Evolutionary conservation across 2,113 vertebrate genomes (phyloP).

Genomic region (Pelvicachromis taeniatus): DNA sequence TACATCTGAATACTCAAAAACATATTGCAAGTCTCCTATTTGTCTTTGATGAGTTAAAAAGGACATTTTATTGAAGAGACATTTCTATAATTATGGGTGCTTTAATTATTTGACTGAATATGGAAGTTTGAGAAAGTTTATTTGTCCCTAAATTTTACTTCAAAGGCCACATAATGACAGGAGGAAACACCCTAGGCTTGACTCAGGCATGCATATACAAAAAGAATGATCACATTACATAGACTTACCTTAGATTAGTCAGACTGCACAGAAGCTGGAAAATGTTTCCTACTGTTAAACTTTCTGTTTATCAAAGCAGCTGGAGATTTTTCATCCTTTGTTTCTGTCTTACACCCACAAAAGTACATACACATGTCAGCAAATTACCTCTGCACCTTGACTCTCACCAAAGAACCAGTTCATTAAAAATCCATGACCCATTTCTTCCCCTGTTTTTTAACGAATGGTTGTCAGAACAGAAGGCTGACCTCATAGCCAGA

Average conservation of each 20-base stretch:
- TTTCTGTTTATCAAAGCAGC: background rate
- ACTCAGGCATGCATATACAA: background rate
- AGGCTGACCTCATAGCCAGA: conserved; percentile 1
- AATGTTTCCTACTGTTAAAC: background rate
- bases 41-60: background rate
- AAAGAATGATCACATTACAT: background rate
- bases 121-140: background rate
- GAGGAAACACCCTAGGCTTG: background rate
- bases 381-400: conserved; percentile 5
- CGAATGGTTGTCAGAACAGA: conserved; percentile 8
- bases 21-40: background rate
- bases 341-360: background rate
- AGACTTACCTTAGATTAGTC: conserved; percentile 12
- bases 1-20: background rate
- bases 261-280: background rate
- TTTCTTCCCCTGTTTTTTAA: background rate
- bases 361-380: background rate
- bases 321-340: background rate
- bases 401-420: background rate
- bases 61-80: background rate
- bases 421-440: conserved; percentile 45
- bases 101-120: background rate
- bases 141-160: background rate
- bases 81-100: background rate
- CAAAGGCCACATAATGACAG: background rate